A percentile compares a stretch with the other conserved stretches of the same genome.
Evolutionary conservation across 2,113 vertebrate species (phyloP).

Genomic region (Chitala chitala): DNA sequence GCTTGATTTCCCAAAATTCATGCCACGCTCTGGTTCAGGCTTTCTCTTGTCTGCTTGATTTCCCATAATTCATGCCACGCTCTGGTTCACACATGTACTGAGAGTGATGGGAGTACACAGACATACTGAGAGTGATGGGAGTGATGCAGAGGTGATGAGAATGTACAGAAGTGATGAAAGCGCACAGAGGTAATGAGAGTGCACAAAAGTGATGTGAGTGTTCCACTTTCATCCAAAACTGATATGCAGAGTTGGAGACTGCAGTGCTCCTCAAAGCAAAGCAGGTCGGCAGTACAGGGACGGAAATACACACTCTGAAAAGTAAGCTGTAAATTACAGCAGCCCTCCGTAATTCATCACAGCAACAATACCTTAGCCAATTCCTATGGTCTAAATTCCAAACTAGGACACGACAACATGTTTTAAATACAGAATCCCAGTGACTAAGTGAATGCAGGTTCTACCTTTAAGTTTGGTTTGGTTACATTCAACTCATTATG

Average conservation of each 20-base stretch:
- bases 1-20: too few species aligned
- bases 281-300: background rate
- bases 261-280: background rate
- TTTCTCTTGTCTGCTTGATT: too few species aligned
- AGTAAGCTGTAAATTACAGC: too few species aligned
- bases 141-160: too few species aligned
- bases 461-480: background rate
- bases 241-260: background rate
- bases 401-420: background rate
- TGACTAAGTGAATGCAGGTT: background rate
- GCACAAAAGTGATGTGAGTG: background rate
- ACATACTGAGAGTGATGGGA: too few species aligned
- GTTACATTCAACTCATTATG: background rate
- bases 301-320: background rate
- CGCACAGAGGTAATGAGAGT: background rate
- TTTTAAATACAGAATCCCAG: background rate
- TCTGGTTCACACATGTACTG: too few species aligned
- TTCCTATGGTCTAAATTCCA: background rate
- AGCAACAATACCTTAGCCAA: background rate
- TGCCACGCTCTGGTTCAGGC: too few species aligned
- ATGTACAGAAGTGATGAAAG: too few species aligned
- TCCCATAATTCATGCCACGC: too few species aligned
- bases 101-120: too few species aligned
- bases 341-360: conserved; percentile 4
- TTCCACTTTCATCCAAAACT: background rate